phyloP scores from a whole-genome alignment of 92 coral and sea anemone genomes.

The Siderastrea radians region DNA sequence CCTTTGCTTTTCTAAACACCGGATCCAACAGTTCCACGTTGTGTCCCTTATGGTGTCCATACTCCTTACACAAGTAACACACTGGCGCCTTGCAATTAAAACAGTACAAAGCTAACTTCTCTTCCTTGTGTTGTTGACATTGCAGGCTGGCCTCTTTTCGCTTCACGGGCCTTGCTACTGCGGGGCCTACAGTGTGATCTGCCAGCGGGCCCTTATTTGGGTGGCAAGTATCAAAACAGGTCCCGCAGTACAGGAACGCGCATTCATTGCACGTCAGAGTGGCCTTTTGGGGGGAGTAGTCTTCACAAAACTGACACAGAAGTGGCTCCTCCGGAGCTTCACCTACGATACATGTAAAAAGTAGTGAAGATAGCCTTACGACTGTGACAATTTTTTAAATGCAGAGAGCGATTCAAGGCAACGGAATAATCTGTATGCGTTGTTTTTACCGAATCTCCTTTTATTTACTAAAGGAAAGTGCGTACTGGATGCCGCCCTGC shows the following conservation, averaged over 20 bases:
- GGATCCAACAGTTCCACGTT: slow-evolving; percentile 79
- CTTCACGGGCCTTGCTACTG: slow-evolving; percentile 68
- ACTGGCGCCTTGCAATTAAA: slow-evolving; percentile 73
- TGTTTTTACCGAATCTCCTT: too few species aligned
- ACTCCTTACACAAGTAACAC: slow-evolving; percentile 88
- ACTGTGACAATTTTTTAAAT: too few species aligned
- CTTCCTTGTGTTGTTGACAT: slow-evolving; percentile 76
- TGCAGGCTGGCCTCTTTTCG: slow-evolving; percentile 71
- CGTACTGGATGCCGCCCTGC: too few species aligned
- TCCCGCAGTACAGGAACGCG: slow-evolving; percentile 82
- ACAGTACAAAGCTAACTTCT: slow-evolving; percentile 81
- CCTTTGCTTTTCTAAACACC: slow-evolving; percentile 89
- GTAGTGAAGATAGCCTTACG: too few species aligned
- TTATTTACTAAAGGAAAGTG: too few species aligned
- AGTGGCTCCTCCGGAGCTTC: slow-evolving; percentile 52
- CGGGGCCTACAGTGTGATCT: slow-evolving; percentile 82
- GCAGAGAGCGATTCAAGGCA: too few species aligned
- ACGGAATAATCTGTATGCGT: too few species aligned
- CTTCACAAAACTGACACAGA: slow-evolving; percentile 91
- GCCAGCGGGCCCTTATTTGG: slow-evolving; percentile 92
- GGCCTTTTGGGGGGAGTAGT: slow-evolving; percentile 83
- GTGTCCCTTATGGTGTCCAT: slow-evolving; percentile 79
- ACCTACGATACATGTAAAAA: slow-evolving; percentile 36
- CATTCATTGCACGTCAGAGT: slow-evolving; percentile 85
- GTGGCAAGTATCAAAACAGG: slow-evolving; percentile 87